Conservation (phyloP, 1,140 invertebrate genomes). For the Luehdorfia chinensis region DNA sequence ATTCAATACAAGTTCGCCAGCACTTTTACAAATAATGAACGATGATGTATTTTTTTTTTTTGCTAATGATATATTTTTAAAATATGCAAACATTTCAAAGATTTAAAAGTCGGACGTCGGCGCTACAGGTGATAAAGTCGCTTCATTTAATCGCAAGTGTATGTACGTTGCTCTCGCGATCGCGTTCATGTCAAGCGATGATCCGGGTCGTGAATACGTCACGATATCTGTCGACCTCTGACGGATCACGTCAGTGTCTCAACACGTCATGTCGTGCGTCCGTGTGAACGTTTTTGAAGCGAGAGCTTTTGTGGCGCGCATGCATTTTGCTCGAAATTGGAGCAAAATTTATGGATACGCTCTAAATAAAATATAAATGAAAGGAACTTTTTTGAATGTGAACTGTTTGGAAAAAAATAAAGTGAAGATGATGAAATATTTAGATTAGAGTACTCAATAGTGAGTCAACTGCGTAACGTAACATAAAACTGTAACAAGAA, state of each 20-base stretch:
- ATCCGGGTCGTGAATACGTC: conserved; percentile 17
- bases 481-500: too few species aligned
- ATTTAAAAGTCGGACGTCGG: too few species aligned
- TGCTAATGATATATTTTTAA: too few species aligned
- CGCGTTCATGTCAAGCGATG: conserved; percentile 15
- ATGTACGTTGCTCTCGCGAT: neutral
- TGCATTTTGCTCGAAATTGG: conserved; percentile 3
- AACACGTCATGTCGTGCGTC: conserved; percentile 6
- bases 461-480: too few species aligned
- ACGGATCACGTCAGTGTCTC: conserved; percentile 13
- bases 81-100: too few species aligned
- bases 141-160: conserved; percentile 10
- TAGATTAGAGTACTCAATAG: too few species aligned
- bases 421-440: too few species aligned
- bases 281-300: conserved; percentile 9
- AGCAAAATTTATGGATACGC: neutral
- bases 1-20: too few species aligned
- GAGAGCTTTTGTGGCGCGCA: conserved; percentile 5
- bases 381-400: too few species aligned
- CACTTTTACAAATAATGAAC: too few species aligned
- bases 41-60: too few species aligned
- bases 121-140: too few species aligned
- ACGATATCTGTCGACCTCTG: conserved; percentile 17
- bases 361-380: conserved; percentile 3
- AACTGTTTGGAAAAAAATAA: neutral